These are phyloP conservation scores for Pherbina coryleti DNA, from an alignment of 2,888 invertebrate species.

Conservation along the genomic window DNA sequence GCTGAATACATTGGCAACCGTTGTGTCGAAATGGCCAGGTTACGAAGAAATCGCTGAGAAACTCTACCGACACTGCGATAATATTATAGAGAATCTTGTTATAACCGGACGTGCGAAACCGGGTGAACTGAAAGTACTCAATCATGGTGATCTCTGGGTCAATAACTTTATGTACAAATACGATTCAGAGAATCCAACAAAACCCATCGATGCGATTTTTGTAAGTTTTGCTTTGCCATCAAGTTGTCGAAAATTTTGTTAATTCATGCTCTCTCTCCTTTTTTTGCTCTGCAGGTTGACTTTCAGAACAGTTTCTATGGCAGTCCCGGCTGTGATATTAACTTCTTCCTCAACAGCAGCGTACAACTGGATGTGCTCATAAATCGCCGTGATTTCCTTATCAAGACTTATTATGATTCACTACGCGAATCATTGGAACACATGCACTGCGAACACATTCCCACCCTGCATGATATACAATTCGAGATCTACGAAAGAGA, in stretches of 20 bases:
- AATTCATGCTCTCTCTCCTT: not conserved
- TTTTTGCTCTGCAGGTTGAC: constrained; percentile 61
- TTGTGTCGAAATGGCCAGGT: constrained; percentile 69
- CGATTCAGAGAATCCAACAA: constrained; percentile 58
- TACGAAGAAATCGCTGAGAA: constrained; percentile 69
- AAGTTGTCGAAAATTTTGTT: not conserved
- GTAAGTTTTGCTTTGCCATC: constrained; percentile 57
- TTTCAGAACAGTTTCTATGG: constrained; percentile 67
- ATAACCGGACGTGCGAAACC: constrained; percentile 57
- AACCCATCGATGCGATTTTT: constrained; percentile 69
- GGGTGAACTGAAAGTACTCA: constrained; percentile 70
- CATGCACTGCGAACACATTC: constrained; percentile 58
- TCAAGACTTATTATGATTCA: constrained; percentile 61
- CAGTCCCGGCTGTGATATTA: constrained; percentile 68
- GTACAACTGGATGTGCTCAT: constrained; percentile 63
- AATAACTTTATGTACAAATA: constrained; percentile 73
- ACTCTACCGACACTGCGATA: constrained; percentile 62
- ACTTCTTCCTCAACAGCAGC: constrained; percentile 69
- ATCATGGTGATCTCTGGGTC: constrained; percentile 73
- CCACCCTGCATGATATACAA: constrained; percentile 59
- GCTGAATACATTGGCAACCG: constrained; percentile 62
- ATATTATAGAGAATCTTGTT: constrained; percentile 63
- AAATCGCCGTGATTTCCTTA: constrained; percentile 60
- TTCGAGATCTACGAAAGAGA: constrained; percentile 60
- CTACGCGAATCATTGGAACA: constrained; percentile 57